Percentiles rank a stretch among this genome's conserved stretches.
phyloP scores from a whole-genome alignment of 2,797 vertebrate species.

The Pempheris klunzingeri region DNA sequence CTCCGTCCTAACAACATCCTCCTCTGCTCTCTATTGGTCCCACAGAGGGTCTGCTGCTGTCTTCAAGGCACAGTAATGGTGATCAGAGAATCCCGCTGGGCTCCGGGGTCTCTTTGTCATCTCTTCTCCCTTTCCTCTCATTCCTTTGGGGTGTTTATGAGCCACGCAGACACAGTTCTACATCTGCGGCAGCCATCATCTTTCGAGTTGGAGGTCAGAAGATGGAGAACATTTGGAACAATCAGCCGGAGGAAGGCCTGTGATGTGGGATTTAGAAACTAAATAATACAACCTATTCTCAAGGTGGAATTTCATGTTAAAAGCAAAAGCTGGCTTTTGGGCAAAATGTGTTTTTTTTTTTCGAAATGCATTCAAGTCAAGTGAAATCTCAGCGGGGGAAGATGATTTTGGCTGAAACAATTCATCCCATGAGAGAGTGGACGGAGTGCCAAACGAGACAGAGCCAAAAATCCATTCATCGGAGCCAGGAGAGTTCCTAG shows the following conservation, averaged over 20 bases:
- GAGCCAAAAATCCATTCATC: slow-evolving; percentile 28
- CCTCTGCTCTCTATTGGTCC: slow-evolving; percentile 35
- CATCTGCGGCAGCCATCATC: slow-evolving; percentile 70
- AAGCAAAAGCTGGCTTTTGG: slow-evolving; percentile 17
- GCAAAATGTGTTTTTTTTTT: slow-evolving; percentile 16
- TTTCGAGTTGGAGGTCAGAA: slow-evolving; percentile 33
- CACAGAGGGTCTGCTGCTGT: slow-evolving; percentile 37
- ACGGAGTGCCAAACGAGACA: slow-evolving; percentile 42
- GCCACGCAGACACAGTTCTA: slow-evolving; percentile 46
- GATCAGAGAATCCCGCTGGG: slow-evolving; percentile 44
- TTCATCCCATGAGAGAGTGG: slow-evolving; percentile 34
- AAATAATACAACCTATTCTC: slow-evolving; percentile 35
- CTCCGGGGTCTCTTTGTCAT: slow-evolving; percentile 39
- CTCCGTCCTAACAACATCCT: slow-evolving; percentile 17
- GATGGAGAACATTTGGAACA: slow-evolving; percentile 28
- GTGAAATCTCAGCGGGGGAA: slow-evolving; percentile 36
- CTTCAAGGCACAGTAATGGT: slow-evolving; percentile 42
- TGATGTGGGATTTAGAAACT: slow-evolving; percentile 45
- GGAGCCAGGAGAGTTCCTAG: slow-evolving; percentile 26
- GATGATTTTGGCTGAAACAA: slow-evolving; percentile 45
- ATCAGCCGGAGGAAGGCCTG: slow-evolving; percentile 24
- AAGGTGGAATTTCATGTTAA: slow-evolving; percentile 38
- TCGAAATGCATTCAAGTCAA: slow-evolving; percentile 31
- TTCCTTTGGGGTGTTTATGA: slow-evolving; percentile 57
- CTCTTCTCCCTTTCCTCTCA: slow-evolving; percentile 27